Base-by-base conservation (phyloP, 2,797 vertebrate genomes). In the Gadopsis marmoratus region DNA sequence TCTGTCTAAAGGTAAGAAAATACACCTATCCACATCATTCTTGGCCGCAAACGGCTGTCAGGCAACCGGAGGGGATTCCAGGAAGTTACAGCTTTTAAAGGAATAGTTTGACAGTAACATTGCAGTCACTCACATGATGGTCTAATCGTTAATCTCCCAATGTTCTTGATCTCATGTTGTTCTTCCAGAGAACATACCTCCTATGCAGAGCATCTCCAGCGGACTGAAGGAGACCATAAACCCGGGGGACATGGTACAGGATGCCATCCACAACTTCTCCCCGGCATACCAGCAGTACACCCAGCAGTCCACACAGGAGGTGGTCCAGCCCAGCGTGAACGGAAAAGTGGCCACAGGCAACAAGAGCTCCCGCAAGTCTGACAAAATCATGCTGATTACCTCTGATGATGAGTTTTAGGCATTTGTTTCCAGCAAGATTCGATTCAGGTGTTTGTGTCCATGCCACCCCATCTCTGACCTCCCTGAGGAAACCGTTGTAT, bases 231-330 rank as follows among this genome's bases (percentile, higher is more conserved):
- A 99, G 92, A 99, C 97, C 48, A 98, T 99, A 29, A 99, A 97
- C 79, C 97, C 97, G 0, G 96, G 97, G 43, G 97, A 99, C 82
- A 99, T 99, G 0, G 97, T 98, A 17, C 97, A 99, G 89, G 97
- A 99, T 0, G 97, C 97, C n/a, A 97, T 99, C 85, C 97, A 98
- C 93, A 98, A 98, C 94, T 98, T 98, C 95, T 98, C 97, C 0
- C 97, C 97, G 0, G 73, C 96, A 0, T 98, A 99, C 93, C 97
- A 99, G 92, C 97, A 99, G 88, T 97, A 98, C 91, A 97, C 96
- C 0, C 97, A 97, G 95, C 97, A 99, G 81, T 96, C 98, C 1
- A 98, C 96, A 3, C 97, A 97, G 51, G 98, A 99, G 72, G 95
- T 96, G 58, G 94, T 96, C 55, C 89, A 16, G 56, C 95, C 95